Base-by-base conservation (phyloP, 2,797 vertebrate species). In the Fringilla coelebs region DNA sequence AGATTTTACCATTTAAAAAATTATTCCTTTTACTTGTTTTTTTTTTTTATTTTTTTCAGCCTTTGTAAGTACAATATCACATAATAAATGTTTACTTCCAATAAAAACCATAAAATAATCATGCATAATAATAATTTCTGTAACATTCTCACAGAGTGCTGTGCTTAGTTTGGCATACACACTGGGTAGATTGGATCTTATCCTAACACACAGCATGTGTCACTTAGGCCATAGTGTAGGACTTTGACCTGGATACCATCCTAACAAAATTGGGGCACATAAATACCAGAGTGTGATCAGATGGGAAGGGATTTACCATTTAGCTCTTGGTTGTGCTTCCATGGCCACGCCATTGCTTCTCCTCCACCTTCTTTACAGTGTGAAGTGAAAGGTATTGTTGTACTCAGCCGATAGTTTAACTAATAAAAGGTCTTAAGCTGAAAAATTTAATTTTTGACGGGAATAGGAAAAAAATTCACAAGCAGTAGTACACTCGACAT, bases 71-170 rank as follows among this genome's bases (percentile, higher is more conserved):
- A 36, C 20, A 78, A 3, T 21, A 19, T 41, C 24, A 58, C 13
- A 54, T 43, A 85, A 18, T 34, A 87, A 67, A 55, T 31, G 1
- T 41, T 72, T 75, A 22, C 11, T 58, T 70, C 40, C 1, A n/a
- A 61, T 61, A 32, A 14, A 38, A 2, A 0, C 0, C 18, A 17
- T 55, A 55, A 45, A 36, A 3, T 0, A 5, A 5, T 1, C 3
- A 29, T 45, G 3, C 3, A 14, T 40, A 24, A 80, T 40, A 24
- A n/a, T 48, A 3, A 31, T 86, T 74, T 77, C 70, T 14, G 19
- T 24, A 55, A 36, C 18, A 19, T 67, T 81, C 21, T 88, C 25
- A 20, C 1, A 26, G n/a, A 40, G 4, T 32, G 10, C 18, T 67
- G 11, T 46, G 17, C 19, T 81, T 58, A 40, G 6, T 79, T 81